Percentiles rank a stretch among this genome's conserved stretches.
Conservation (phyloP, 2,888 invertebrate genomes). For the Cheiracanthium punctorium region DNA sequence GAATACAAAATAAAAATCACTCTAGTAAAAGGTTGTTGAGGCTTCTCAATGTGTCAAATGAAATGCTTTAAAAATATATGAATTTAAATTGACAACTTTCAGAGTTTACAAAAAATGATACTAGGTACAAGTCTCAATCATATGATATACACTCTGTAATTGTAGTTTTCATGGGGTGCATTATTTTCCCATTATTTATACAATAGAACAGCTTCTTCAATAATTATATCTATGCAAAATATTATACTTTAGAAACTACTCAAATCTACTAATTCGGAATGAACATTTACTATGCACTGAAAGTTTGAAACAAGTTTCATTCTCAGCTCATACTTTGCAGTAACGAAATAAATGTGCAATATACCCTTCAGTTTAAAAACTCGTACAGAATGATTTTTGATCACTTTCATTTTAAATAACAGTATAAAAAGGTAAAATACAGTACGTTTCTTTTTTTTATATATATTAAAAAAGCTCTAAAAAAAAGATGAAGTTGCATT, state of each 20-base stretch:
- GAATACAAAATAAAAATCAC: too few relatives aligned
- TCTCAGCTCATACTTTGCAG: neutral
- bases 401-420: conserved; percentile 16
- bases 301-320: neutral
- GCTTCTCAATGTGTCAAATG: too few relatives aligned
- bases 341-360: conserved; percentile 10
- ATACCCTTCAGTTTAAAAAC: conserved; percentile 8
- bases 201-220: neutral
- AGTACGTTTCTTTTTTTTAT: too few relatives aligned
- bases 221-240: conserved; percentile 35
- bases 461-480: neutral
- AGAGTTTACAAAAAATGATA: too few relatives aligned
- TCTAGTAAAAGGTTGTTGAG: too few relatives aligned
- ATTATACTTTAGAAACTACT: conserved; percentile 8
- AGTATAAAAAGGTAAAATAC: neutral
- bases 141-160: neutral
- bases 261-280: conserved; percentile 52
- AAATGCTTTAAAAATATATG: too few relatives aligned
- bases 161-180: too few relatives aligned
- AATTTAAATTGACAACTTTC: too few relatives aligned
- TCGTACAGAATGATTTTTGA: conserved; percentile 21
- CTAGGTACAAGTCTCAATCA: neutral
- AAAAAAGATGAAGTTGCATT: conserved; percentile 3
- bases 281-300: conserved; percentile 23
- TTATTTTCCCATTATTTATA: too few relatives aligned